phyloP scores from a whole-genome alignment of 2,113 vertebrate species.

The Labeo rohita region DNA sequence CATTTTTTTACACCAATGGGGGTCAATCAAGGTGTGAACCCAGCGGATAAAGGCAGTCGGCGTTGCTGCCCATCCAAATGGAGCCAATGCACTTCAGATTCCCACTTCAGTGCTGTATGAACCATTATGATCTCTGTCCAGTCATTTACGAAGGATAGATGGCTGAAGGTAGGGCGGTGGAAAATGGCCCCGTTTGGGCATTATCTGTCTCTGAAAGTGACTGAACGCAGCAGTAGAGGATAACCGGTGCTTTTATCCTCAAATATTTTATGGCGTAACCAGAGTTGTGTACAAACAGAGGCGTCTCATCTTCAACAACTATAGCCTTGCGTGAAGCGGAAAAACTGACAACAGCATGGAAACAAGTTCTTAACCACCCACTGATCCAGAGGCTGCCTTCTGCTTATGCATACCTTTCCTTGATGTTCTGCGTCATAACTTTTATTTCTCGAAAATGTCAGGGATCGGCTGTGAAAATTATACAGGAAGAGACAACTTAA shows the following conservation, averaged over 20 bases:
- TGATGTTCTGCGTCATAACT: slow-evolving; percentile 1
- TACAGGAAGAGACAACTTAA: slow-evolving; percentile 15
- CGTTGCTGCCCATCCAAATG: slow-evolving; percentile 9
- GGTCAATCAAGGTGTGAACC: slow-evolving; percentile 52
- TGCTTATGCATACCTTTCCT: slow-evolving; percentile 12
- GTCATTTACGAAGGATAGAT: slow-evolving; percentile 41
- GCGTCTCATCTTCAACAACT: neutral
- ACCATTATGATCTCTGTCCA: slow-evolving; percentile 38
- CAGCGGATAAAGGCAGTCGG: slow-evolving; percentile 26
- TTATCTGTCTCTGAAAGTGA: slow-evolving; percentile 2
- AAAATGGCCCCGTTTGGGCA: neutral
- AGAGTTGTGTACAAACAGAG: slow-evolving; percentile 20
- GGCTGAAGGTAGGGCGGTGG: slow-evolving; percentile 25
- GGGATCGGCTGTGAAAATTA: slow-evolving; percentile 31
- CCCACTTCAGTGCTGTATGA: slow-evolving; percentile 4
- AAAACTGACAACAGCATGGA: neutral
- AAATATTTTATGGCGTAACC: neutral
- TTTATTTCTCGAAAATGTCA: slow-evolving; percentile 57
- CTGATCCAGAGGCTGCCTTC: neutral
- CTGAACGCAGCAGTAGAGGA: neutral
- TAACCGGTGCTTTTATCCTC: slow-evolving; percentile 7
- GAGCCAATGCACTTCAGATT: slow-evolving; percentile 33
- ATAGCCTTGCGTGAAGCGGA: neutral
- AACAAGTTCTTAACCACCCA: slow-evolving; percentile 10
- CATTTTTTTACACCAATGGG: slow-evolving; percentile 42